Evolutionary conservation across 2,888 invertebrate genomes (phyloP).

Genomic region (Lymantria monacha): DNA sequence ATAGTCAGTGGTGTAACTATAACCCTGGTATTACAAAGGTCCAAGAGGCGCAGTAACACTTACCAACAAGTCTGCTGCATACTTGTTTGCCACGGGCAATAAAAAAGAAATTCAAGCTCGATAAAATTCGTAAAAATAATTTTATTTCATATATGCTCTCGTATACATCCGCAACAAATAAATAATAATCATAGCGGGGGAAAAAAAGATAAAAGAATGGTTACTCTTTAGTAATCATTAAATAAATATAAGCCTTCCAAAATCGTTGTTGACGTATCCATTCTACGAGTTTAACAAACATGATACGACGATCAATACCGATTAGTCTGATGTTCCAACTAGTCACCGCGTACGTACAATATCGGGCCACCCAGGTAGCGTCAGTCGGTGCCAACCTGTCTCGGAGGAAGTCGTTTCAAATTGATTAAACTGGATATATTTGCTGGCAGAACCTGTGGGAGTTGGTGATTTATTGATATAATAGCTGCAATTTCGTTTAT

Average conservation of each 20-base stretch:
- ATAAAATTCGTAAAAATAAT: too few relatives aligned
- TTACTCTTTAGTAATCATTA: not conserved
- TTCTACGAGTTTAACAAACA: conserved; percentile 22
- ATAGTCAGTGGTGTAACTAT: too few relatives aligned
- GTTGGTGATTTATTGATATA: not conserved
- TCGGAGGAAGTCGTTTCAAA: conserved; percentile 26
- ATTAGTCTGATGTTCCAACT: conserved; percentile 26
- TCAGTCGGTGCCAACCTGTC: conserved; percentile 29
- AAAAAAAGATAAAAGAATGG: not conserved
- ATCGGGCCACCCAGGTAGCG: conserved; percentile 57
- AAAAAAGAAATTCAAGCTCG: too few relatives aligned
- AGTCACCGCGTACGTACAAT: not conserved
- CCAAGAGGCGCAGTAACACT: too few relatives aligned
- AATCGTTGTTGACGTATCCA: conserved; percentile 30
- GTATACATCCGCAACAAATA: too few relatives aligned
- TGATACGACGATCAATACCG: conserved; percentile 34
- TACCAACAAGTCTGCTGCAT: too few relatives aligned
- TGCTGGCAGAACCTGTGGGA: conserved; percentile 20
- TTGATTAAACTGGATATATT: conserved; percentile 27
- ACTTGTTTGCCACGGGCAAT: too few relatives aligned
- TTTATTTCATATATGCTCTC: too few relatives aligned
- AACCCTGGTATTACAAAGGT: too few relatives aligned
- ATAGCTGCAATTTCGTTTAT: too few relatives aligned
- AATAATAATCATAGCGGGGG: too few relatives aligned
- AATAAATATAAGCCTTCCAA: conserved; percentile 3